phyloP scores from a whole-genome alignment of 1,140 invertebrate species.

The Drosophila bocqueti region DNA sequence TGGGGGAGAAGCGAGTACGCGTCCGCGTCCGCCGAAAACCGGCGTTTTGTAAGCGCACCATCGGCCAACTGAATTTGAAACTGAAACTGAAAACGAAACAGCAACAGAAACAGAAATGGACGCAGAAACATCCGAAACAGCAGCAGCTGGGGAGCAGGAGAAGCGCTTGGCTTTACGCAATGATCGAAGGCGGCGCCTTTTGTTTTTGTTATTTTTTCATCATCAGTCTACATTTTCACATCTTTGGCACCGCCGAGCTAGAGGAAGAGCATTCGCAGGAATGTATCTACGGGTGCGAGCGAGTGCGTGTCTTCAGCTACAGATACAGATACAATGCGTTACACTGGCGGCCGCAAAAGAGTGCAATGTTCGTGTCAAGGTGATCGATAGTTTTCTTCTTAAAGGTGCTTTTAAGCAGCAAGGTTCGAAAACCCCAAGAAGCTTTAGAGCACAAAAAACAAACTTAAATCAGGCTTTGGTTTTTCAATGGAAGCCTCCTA shows the following conservation, averaged over 20 bases:
- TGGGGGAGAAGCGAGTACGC: conserved; percentile 34
- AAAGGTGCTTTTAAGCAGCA: background rate
- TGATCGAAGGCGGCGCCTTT: conserved; percentile 65
- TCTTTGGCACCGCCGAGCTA: conserved; percentile 42
- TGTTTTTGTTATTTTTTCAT: conserved; percentile 68
- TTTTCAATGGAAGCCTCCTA: too few species aligned
- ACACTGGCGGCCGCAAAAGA: conserved; percentile 40
- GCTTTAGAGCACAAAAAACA: background rate
- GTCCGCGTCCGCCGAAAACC: conserved; percentile 62
- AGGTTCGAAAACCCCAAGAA: too few species aligned
- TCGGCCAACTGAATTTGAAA: conserved; percentile 69
- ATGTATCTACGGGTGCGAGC: conserved; percentile 28
- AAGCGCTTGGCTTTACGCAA: conserved; percentile 73
- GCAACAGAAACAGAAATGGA: conserved; percentile 40
- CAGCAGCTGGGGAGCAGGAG: conserved; percentile 21
- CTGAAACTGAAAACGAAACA: conserved; percentile 55
- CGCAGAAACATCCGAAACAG: conserved; percentile 25
- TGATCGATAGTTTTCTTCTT: background rate
- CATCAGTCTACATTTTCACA: conserved; percentile 79
- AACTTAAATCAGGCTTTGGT: background rate
- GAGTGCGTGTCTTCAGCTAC: conserved; percentile 35
- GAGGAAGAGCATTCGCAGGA: conserved; percentile 10
- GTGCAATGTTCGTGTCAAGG: conserved; percentile 21
- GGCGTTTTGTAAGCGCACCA: conserved; percentile 79
- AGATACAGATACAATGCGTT: conserved; percentile 8